Conservation (phyloP, 2,888 invertebrate genomes). For the Papilio gigon region DNA sequence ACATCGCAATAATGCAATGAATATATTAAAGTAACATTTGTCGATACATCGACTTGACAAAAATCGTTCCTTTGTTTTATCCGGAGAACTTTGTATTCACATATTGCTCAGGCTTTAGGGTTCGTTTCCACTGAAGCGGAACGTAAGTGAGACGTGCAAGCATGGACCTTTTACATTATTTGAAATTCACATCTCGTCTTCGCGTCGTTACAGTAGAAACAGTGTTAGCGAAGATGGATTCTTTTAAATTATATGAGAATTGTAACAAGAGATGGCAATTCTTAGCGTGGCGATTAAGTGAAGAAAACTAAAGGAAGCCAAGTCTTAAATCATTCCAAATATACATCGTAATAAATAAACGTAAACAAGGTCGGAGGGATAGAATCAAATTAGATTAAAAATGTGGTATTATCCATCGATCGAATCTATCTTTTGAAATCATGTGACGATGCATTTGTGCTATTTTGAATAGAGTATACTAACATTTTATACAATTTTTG, state of each 20-base stretch:
- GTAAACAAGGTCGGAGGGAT: not conserved
- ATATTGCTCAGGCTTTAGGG: conserved; percentile 4
- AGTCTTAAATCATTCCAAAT: not conserved
- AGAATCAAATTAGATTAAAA: too few relatives aligned
- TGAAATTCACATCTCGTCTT: conserved; percentile 25
- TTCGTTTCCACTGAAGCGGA: conserved; percentile 21
- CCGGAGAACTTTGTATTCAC: conserved; percentile 16
- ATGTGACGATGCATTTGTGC: too few relatives aligned
- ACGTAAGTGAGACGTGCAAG: conserved; percentile 21
- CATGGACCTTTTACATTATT: conserved; percentile 19
- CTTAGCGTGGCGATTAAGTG: too few relatives aligned
- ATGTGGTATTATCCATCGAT: too few relatives aligned
- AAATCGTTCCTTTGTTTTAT: conserved; percentile 17
- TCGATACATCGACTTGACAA: conserved; percentile 1
- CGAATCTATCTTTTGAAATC: too few relatives aligned
- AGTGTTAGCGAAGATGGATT: conserved; percentile 22
- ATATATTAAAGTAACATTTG: not conserved
- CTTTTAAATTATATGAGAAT: conserved; percentile 16
- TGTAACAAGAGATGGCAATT: not conserved
- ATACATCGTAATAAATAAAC: not conserved
- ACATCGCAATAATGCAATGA: too few relatives aligned
- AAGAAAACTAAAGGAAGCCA: not conserved
- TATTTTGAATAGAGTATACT: too few relatives aligned
- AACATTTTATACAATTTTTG: too few relatives aligned
- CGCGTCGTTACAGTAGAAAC: conserved; percentile 18